Evolutionary conservation across 1,140 invertebrate genomes (phyloP), one percentile per base, ranked within the genome.

Genomic region (Microplitis demolitor): DNA sequence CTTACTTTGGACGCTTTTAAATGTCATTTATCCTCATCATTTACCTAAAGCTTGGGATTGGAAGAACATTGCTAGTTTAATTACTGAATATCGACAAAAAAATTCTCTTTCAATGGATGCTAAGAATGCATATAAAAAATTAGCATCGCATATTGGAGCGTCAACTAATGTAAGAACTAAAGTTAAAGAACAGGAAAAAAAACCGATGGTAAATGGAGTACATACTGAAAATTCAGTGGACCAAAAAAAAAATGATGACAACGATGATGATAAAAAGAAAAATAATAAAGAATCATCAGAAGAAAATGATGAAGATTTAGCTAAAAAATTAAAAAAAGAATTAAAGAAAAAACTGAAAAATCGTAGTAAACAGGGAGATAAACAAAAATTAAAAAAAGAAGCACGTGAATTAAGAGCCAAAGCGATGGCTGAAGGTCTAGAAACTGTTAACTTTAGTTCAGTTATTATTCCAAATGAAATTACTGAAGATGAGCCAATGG

Each of bases 121-220:
- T 0, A 89, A 87, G 78, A 73, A n/a, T 39, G 84, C 84, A 33
- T 90, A 85, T 60, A 88, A 86, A 62, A 88, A 82, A 77, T 73
- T 90, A 9, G 87, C 86, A 66, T 34, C 54, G 50, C 76, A 78
- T 34, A 80, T 89, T 68, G 83, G 84, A 39, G 74, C 84, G 33
- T 68, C 78, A 4, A 33, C 68, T 74, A 82, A 74, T 77, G 75
- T 75, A 79, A 85, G 67, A 80, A 82, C 80, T 72, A 78, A 73
- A 70, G 24, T 39, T 11, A 68, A 53, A 56, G 70, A 72, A 6
- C 54, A 75, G 31, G 60, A 66, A 54, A 56, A 45, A 58, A 34
- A 34, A 34, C 8, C n/a, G 76, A 74, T 34, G 34, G 3, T 45
- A 4, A 37, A 75, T 64, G 54, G 72, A 75, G 53, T 2, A 5